Evolutionary conservation across 2,113 vertebrate genomes (phyloP), one percentile per base, ranked within the genome.

Genomic region (Paramisgurnus dabryanus): DNA sequence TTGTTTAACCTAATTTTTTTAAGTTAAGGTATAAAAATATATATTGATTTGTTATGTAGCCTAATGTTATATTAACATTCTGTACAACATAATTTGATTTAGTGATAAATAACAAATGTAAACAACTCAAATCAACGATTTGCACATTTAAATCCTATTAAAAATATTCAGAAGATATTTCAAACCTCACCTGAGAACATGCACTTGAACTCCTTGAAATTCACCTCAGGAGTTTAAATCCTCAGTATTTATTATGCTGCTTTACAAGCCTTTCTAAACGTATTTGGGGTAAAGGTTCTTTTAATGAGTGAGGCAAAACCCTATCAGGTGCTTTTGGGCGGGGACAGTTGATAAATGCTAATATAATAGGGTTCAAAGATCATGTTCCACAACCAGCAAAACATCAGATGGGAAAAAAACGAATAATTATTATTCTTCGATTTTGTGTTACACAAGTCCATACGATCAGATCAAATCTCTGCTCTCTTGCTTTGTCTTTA

Each of bases 231-330:
- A 4, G 6, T 50, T 18, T 27, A 47, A 76, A 71, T 50, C 15
- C 58, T 1, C 15, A 41, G 68, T 40, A 43, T 69, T 10, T 22
- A 61, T 39, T 4, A 47, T 22, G n/a, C 43, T 41, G 12, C 5
- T 10, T 73, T 79, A 64, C 5, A 4, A 74, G 61, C 69, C n/a
- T n/a, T 70, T n/a, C 27, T 55, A 64, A 43, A 17, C 41, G 17
- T 18, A 77, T 80, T 61, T 41, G 72, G 73, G 61, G 70, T 12
- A 69, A 84, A 73, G 49, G 74, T 5, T 40, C n/a, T 55, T 22
- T 68, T 45, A 49, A 10, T 43, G 34, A 13, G 18, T 67, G 27
- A 67, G 34, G 22, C 43, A 49, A 75, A 49, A 70, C 17, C 53
- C 41, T 69, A 78, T 82, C 80, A 67, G 18, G 41, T 27, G 39